phyloP scores from a whole-genome alignment of 1,140 invertebrate genomes.

The Papilio dardanus region DNA sequence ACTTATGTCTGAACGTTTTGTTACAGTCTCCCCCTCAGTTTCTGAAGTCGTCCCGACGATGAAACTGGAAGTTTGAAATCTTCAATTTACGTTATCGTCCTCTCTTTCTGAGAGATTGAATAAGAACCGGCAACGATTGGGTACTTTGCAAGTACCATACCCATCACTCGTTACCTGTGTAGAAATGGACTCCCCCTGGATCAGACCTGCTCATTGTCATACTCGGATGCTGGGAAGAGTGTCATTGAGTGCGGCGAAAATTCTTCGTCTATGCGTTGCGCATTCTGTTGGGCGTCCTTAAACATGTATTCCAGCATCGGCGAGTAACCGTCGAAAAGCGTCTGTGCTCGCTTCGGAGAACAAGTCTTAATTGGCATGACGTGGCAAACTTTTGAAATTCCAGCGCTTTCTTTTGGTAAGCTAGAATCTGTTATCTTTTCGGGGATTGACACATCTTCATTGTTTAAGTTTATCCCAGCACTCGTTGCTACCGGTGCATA shows the following conservation, averaged over 20 bases:
- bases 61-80: constrained; percentile 3
- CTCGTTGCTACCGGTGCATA: not conserved
- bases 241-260: not conserved
- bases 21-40: too few species aligned
- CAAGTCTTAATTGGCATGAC: not conserved
- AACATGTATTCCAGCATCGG: constrained; percentile 24
- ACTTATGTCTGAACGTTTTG: too few species aligned
- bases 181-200: too few species aligned
- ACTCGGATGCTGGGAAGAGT: not conserved
- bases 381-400: not conserved
- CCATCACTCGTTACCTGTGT: not conserved
- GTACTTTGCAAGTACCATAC: too few species aligned
- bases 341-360: not conserved
- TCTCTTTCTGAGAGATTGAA: constrained; percentile 21
- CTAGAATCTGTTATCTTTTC: not conserved
- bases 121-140: constrained; percentile 5
- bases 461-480: not conserved
- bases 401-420: not conserved
- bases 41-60: constrained; percentile 42
- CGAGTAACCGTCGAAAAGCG: constrained; percentile 39
- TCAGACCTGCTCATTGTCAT: too few species aligned
- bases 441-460: not conserved
- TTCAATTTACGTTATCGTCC: constrained; percentile 29
- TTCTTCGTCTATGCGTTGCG: not conserved
- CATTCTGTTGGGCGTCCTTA: constrained; percentile 25